Evolutionary conservation across 2,797 vertebrate species (phyloP).

Genomic region (Okamejei kenojei): DNA sequence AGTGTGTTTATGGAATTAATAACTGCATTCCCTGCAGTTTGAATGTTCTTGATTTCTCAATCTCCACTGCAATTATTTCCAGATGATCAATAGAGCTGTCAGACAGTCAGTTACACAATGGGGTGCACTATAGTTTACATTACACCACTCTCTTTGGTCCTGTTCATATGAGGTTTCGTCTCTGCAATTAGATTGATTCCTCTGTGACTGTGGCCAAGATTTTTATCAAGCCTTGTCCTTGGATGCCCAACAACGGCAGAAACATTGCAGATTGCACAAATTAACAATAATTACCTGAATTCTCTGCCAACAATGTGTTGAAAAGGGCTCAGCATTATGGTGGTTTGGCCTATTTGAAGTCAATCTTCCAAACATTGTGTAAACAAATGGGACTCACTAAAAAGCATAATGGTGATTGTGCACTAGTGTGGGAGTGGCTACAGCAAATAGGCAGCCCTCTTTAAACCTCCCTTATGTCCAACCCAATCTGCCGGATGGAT

Average conservation of each 20-base stretch:
- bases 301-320: neutral
- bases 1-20: neutral
- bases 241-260: neutral
- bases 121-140: neutral
- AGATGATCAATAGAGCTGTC: slow-evolving; percentile 15
- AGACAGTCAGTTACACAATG: neutral
- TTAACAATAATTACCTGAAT: neutral
- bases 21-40: neutral
- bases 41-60: neutral
- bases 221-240: neutral
- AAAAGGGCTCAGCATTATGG: neutral
- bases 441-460: neutral
- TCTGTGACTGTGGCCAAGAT: neutral
- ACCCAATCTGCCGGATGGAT: neutral
- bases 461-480: neutral
- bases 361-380: neutral
- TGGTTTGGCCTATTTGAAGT: neutral
- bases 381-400: neutral
- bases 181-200: neutral
- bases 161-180: neutral
- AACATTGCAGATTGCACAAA: neutral
- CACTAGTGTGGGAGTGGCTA: neutral
- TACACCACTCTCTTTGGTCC: neutral
- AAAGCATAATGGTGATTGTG: neutral
- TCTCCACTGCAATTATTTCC: neutral